Percentiles rank a stretch among this genome's conserved stretches.
phyloP scores from a whole-genome alignment of 2,888 invertebrate species.

The Monoplex corrugatus region DNA sequence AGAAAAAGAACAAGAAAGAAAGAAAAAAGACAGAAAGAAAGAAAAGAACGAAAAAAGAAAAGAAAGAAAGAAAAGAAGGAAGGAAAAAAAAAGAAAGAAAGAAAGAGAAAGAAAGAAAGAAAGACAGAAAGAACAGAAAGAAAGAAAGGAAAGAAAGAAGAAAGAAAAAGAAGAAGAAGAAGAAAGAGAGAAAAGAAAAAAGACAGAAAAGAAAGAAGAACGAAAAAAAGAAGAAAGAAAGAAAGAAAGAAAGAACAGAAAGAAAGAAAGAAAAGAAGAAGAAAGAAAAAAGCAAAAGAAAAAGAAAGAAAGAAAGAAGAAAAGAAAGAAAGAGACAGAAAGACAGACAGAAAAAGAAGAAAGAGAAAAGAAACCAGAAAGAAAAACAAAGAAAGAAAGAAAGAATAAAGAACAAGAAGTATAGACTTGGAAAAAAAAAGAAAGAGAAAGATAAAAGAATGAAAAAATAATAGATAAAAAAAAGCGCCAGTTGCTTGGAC shows the following conservation, averaged over 20 bases:
- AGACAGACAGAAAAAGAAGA: background rate
- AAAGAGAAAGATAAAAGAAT: too few relatives aligned
- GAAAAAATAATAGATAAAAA: too few relatives aligned
- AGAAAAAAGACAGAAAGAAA: too few relatives aligned
- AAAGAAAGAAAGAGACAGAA: background rate
- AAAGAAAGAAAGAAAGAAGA: too few relatives aligned
- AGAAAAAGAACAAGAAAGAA: too few relatives aligned
- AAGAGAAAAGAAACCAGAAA: too few relatives aligned
- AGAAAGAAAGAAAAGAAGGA: background rate
- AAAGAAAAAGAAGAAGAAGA: background rate
- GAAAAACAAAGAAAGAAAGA: background rate
- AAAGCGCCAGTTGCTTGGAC: too few relatives aligned
- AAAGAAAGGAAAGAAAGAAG: background rate
- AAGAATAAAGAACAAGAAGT: background rate
- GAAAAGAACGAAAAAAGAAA: too few relatives aligned
- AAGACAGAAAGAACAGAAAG: background rate
- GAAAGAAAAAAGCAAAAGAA: too few relatives aligned
- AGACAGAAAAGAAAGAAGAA: too few relatives aligned
- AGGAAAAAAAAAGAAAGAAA: background rate
- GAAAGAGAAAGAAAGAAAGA: background rate
- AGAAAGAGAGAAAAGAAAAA: background rate
- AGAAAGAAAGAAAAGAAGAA: too few relatives aligned
- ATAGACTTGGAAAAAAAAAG: too few relatives aligned
- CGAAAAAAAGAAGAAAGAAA: background rate
- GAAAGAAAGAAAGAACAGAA: background rate